Evolutionary conservation across 2,113 vertebrate genomes (phyloP).

Genomic region (Orthonyx spaldingii): DNA sequence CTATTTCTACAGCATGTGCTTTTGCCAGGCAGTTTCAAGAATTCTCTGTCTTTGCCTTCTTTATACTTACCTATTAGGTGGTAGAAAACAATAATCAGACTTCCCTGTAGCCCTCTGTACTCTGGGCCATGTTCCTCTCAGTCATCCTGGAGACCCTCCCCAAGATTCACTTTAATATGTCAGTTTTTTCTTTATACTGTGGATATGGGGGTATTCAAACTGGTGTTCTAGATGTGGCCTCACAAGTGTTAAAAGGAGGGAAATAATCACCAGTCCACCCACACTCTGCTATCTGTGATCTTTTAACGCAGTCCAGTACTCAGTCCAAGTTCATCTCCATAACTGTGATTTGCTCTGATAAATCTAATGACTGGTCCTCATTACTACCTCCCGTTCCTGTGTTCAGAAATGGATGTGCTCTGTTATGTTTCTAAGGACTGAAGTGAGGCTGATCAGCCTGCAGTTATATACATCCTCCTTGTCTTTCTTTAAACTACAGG

Average conservation of each 20-base stretch:
- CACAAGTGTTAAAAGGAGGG: not conserved
- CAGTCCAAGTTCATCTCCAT: not conserved
- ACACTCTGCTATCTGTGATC: not conserved
- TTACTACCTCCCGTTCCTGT: not conserved
- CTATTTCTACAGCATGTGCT: not conserved
- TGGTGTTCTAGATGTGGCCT: not conserved
- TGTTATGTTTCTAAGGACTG: not conserved
- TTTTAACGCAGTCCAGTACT: not conserved
- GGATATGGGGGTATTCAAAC: fast-evolving
- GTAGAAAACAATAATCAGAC: not conserved
- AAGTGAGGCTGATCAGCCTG: not conserved
- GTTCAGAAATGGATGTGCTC: not conserved
- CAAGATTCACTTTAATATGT: not conserved
- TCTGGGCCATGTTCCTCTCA: not conserved
- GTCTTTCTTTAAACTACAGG: not conserved
- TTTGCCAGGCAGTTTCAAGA: not conserved
- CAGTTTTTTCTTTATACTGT: not conserved
- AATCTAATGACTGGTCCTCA: not conserved
- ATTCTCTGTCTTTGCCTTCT: not conserved
- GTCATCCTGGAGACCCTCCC: not conserved
- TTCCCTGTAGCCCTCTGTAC: not conserved
- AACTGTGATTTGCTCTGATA: not conserved
- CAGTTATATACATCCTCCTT: not conserved
- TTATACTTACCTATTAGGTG: not conserved
- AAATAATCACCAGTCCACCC: not conserved